Conservation (phyloP, 2,888 invertebrate genomes). For the Tanytarsus gracilentus region DNA sequence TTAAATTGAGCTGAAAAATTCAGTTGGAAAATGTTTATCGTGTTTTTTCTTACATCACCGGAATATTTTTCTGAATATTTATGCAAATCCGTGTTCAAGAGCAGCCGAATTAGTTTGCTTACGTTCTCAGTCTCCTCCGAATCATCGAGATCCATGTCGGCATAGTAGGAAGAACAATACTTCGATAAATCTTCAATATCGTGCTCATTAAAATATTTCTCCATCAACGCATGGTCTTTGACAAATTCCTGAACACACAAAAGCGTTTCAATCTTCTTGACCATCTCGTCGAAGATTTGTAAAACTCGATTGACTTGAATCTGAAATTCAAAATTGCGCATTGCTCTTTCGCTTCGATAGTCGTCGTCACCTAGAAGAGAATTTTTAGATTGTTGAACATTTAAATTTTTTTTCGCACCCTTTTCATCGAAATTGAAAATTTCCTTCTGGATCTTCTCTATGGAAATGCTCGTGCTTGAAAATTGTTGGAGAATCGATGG, state of each 20-base stretch:
- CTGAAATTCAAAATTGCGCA: slow-evolving; percentile 44
- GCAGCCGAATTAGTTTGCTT: slow-evolving; percentile 15
- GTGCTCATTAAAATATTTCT: slow-evolving; percentile 6
- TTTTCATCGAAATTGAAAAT: slow-evolving; percentile 21
- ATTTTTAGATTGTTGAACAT: neutral
- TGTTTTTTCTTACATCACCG: slow-evolving; percentile 6
- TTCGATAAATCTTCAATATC: slow-evolving; percentile 12
- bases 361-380: slow-evolving; percentile 12
- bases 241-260: slow-evolving; percentile 27
- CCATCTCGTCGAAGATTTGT: slow-evolving; percentile 46
- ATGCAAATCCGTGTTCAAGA: neutral
- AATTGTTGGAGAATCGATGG: slow-evolving; percentile 17
- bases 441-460: slow-evolving; percentile 29
- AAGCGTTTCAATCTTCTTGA: slow-evolving; percentile 40
- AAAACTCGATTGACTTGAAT: slow-evolving; percentile 50
- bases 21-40: neutral
- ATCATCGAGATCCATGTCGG: neutral
- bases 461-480: neutral
- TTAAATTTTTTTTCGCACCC: neutral
- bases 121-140: neutral
- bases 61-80: neutral
- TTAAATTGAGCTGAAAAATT: neutral
- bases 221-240: slow-evolving; percentile 17
- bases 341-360: slow-evolving; percentile 27
- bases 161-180: neutral